phyloP scores from a whole-genome alignment of 2,888 invertebrate genomes.

The Eretmocerus hayati region DNA sequence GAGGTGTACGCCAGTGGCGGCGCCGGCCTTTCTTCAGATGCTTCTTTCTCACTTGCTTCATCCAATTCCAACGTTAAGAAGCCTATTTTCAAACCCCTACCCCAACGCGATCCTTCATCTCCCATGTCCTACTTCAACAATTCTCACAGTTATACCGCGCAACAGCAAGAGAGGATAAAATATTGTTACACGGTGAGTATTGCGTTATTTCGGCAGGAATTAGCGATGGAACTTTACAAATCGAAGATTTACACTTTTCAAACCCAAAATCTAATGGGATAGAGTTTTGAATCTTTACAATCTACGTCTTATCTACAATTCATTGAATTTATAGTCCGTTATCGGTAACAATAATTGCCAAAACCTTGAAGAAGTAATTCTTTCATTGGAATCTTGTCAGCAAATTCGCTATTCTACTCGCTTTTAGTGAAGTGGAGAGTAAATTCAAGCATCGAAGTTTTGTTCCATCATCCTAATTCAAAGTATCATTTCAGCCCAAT shows the following conservation, averaged over 20 bases:
- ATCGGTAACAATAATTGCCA: no score
- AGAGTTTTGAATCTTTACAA: not conserved
- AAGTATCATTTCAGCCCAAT: constrained; percentile 15
- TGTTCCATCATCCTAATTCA: constrained; percentile 15
- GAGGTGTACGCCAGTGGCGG: constrained; percentile 34
- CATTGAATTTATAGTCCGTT: no score
- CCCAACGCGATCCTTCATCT: constrained; percentile 26
- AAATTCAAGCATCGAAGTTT: not conserved
- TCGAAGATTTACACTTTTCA: not conserved
- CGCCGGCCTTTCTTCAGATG: constrained; percentile 38
- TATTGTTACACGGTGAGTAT: constrained; percentile 41
- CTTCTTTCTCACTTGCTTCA: constrained; percentile 34
- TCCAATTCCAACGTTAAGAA: constrained; percentile 36
- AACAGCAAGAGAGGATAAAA: constrained; percentile 31
- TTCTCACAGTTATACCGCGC: constrained; percentile 16
- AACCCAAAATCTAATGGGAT: not conserved
- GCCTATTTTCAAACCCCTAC: constrained; percentile 36
- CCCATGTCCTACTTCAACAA: constrained; percentile 8
- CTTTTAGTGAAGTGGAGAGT: no score
- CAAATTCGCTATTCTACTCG: no score
- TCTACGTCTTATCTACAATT: no score
- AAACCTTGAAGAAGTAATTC: no score
- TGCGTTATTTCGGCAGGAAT: constrained; percentile 13
- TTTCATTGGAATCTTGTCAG: no score
- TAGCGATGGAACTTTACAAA: constrained; percentile 12